Evolutionary conservation across 2,888 invertebrate genomes (phyloP), one percentile per base, ranked within the genome.

Genomic region (Lepidonotus clava): DNA sequence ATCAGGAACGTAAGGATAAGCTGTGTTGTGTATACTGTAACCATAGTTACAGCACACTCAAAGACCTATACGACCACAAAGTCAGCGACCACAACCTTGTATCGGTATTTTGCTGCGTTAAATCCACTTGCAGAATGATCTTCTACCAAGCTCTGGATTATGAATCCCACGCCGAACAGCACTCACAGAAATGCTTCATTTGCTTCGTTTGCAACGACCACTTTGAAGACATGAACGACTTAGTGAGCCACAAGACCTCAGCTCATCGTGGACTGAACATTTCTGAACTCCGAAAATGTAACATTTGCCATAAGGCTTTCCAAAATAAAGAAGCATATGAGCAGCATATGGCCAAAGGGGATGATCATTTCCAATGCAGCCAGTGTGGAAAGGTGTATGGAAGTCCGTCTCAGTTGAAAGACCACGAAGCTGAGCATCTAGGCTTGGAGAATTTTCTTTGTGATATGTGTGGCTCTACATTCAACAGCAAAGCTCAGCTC

Each of bases 181-280:
- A 89, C 76, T 18, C 46, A 11, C 89, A 89, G 53, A 38, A 28
- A 38, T 83, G 88, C 24, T 89, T 89, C 87, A 89, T 89, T 28
- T 89, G 89, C 84, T n/a, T 34, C 24, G 21, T 87, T 18, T 89
- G 89, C 77, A 89, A 89, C 34, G 83, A 61, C 21, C 89, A 89
- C 80, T 86, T 85, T 36, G 56, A 71, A 1, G 76, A 84, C n/a
- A 51, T 85, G 38, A 46, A 32, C n/a, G 32, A 51, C 21, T 14
- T 88, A 4, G 28, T 67, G 8, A 41, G 53, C 18, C 88, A 88
- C 83, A 88, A 87, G 83, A 76, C 76, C 24, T 21, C 83, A 0
- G 14, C 38, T 2, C 88, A 88, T 56, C 77, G 87, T 0, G 34
- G n/a, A 14, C 8, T 46, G 8, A 24, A 66, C 61, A 21, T 14